Evolutionary conservation across 2,888 invertebrate genomes (phyloP).

Genomic region (Cheilosia soror): DNA sequence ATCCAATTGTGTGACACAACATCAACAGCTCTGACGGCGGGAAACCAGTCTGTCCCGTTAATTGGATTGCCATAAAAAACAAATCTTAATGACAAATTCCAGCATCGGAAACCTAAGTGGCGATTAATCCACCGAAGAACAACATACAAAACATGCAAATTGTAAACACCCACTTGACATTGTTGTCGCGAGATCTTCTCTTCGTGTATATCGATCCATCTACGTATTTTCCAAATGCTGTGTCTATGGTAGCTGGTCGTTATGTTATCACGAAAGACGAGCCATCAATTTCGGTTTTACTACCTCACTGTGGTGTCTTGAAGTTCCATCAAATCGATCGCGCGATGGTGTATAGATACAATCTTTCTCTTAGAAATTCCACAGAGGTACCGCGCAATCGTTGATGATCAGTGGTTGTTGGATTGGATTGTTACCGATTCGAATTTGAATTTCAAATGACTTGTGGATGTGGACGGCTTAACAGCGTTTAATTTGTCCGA

Average conservation of each 20-base stretch:
- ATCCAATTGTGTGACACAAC: constrained; percentile 40
- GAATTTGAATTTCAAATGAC: constrained; percentile 72
- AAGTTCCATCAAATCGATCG: constrained; percentile 55
- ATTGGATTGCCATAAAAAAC: constrained; percentile 70
- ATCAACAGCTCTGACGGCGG: constrained; percentile 2
- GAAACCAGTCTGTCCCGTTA: constrained; percentile 70
- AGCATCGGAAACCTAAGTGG: constrained; percentile 69
- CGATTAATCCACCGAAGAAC: constrained; percentile 65
- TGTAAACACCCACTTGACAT: constrained; percentile 75
- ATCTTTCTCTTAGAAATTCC: constrained; percentile 54
- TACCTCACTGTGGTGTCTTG: constrained; percentile 46
- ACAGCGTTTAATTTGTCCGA: constrained; percentile 72
- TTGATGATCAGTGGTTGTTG: constrained; percentile 8
- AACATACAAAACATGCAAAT: constrained; percentile 72
- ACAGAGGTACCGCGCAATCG: too few species aligned
- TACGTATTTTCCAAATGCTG: constrained; percentile 14
- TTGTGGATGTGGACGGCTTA: constrained; percentile 33
- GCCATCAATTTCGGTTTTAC: constrained; percentile 62
- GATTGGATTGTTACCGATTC: constrained; percentile 61
- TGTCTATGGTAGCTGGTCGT: constrained; percentile 62
- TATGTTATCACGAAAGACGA: constrained; percentile 68
- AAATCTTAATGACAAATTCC: constrained; percentile 73
- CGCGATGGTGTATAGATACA: constrained; percentile 33
- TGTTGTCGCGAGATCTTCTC: constrained; percentile 52
- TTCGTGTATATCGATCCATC: constrained; percentile 32